Evolutionary conservation across 2,113 vertebrate genomes (phyloP).

Genomic region (Amblyopsis rosae): DNA sequence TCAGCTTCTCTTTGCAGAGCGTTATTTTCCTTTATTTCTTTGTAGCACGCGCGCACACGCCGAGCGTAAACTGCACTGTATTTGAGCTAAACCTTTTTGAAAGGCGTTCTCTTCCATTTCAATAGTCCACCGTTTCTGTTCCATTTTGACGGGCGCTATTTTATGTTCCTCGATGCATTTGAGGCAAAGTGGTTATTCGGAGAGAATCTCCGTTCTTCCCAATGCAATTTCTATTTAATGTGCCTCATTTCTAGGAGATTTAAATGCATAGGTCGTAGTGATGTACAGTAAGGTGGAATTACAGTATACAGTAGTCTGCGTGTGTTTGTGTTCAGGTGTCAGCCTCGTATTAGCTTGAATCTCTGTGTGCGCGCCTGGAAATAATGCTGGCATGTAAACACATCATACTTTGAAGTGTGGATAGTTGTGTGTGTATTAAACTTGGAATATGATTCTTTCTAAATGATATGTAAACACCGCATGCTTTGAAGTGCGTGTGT

Average conservation of each 20-base stretch:
- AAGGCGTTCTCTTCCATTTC: too few relatives aligned
- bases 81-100: too few relatives aligned
- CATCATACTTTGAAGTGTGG: conserved; percentile 39
- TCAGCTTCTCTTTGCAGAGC: conserved; percentile 23
- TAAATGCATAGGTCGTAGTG: background rate
- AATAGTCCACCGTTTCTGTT: too few relatives aligned
- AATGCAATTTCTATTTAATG: too few relatives aligned
- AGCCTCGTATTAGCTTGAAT: conserved; percentile 18
- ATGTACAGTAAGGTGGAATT: background rate
- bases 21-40: conserved; percentile 5
- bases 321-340: conserved; percentile 43
- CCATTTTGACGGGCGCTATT: too few relatives aligned
- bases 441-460: conserved; percentile 49
- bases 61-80: too few relatives aligned
- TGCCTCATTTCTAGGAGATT: background rate
- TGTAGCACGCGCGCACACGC: conserved; percentile 27
- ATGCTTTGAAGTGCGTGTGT: conserved; percentile 50
- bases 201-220: too few relatives aligned
- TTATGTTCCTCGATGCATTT: too few relatives aligned
- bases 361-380: conserved; percentile 21
- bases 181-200: too few relatives aligned
- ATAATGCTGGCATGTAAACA: conserved; percentile 43
- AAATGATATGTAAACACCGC: conserved; percentile 49
- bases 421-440: conserved; percentile 39
- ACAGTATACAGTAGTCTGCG: conserved; percentile 19